Evolutionary conservation across 2,888 invertebrate species (phyloP).

Genomic region (Temnothorax ravouxi): DNA sequence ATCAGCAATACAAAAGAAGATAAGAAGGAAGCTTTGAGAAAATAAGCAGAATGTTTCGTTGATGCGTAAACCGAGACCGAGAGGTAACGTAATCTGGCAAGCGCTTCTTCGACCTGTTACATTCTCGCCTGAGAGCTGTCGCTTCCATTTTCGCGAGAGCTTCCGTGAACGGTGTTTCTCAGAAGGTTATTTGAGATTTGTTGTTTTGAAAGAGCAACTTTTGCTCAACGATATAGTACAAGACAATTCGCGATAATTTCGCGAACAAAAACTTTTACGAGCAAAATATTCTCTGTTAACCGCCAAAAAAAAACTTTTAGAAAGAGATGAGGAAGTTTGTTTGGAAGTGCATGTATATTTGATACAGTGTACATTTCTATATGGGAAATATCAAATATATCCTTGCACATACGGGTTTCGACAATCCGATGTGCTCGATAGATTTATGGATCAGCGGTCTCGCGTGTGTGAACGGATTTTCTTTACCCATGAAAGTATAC

Average conservation of each 20-base stretch:
- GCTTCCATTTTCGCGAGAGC: background rate
- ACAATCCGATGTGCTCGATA: background rate
- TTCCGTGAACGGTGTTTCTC: conserved; percentile 3
- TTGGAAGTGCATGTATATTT: background rate
- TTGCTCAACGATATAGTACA: background rate
- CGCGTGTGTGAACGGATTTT: background rate
- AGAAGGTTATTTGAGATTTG: conserved; percentile 35
- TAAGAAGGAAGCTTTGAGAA: background rate
- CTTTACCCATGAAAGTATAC: background rate
- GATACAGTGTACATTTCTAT: background rate
- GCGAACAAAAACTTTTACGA: background rate
- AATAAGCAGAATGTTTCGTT: conserved; percentile 35
- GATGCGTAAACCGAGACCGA: background rate
- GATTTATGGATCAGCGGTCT: background rate
- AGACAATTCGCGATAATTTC: background rate
- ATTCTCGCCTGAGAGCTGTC: conserved; percentile 3
- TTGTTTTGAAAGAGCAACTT: background rate
- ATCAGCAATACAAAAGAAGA: background rate
- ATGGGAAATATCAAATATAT: background rate
- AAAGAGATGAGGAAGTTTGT: background rate
- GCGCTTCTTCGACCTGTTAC: conserved; percentile 17
- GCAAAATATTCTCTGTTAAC: background rate
- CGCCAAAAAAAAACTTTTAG: background rate
- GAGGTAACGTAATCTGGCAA: conserved; percentile 36
- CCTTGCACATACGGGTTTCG: no score